A percentile compares a stretch with the other conserved stretches of the same genome.
Evolutionary conservation across 2,888 invertebrate species (phyloP).

Genomic region (Deilephila elpenor): DNA sequence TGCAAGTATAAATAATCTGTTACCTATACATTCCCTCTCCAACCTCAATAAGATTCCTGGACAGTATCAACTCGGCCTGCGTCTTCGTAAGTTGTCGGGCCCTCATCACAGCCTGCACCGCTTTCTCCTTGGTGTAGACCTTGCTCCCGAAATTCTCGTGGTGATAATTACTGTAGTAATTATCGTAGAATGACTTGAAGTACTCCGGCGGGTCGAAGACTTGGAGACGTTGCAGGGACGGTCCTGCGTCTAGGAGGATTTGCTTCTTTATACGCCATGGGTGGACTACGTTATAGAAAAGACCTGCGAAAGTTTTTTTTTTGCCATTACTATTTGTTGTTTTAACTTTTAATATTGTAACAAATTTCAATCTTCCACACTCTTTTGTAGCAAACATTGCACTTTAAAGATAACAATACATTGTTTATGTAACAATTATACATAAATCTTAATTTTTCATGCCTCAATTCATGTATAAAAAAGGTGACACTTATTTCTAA

Average conservation of each 20-base stretch:
- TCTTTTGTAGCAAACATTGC: too few relatives aligned
- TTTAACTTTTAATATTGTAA: too few relatives aligned
- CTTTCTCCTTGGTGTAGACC: constrained; percentile 46
- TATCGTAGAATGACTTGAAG: constrained; percentile 61
- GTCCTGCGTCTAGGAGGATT: constrained; percentile 65
- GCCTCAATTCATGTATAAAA: too few relatives aligned
- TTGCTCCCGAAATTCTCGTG: constrained; percentile 52
- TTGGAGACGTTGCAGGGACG: constrained; percentile 56
- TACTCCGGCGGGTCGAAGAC: constrained; percentile 50
- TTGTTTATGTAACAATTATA: too few relatives aligned
- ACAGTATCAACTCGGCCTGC: constrained; percentile 78
- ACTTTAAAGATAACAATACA: too few relatives aligned
- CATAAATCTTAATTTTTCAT: too few relatives aligned
- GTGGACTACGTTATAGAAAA: constrained; percentile 72
- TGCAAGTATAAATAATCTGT: constrained; percentile 35
- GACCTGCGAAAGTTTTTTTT: constrained; percentile 58
- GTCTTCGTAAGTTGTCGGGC: constrained; percentile 68
- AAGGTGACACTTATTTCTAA: too few relatives aligned
- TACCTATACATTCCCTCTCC: constrained; percentile 73
- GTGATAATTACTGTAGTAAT: constrained; percentile 62
- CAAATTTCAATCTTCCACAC: too few relatives aligned
- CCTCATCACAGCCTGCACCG: constrained; percentile 72
- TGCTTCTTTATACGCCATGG: constrained; percentile 76
- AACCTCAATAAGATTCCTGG: constrained; percentile 71
- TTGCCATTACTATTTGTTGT: not conserved